Conservation (phyloP, 2,113 vertebrate genomes). For the Austrofundulus limnaeus region DNA sequence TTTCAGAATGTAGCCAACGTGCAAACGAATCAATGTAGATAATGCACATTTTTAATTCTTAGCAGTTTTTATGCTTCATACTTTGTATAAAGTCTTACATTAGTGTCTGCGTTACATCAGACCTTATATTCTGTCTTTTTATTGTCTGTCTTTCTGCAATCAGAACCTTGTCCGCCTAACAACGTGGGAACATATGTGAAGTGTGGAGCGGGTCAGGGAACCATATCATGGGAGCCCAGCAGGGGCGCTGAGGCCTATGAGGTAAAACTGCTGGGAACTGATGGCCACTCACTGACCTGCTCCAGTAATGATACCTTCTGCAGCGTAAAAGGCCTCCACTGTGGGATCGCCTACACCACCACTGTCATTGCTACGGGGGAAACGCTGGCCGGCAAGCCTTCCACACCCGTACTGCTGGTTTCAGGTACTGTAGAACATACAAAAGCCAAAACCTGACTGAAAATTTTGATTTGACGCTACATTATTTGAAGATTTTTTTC, state of each 20-base stretch:
- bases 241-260: slow-evolving; percentile 60
- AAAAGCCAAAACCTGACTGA: too few species aligned
- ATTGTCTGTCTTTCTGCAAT: slow-evolving; percentile 14
- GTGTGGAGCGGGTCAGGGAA: slow-evolving; percentile 36
- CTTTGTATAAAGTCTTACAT: too few species aligned
- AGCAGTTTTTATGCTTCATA: not conserved
- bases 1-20: too few species aligned
- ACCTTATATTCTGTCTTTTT: not conserved
- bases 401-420: slow-evolving; percentile 44
- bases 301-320: slow-evolving; percentile 63
- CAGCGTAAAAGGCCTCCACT: slow-evolving; percentile 67
- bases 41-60: too few species aligned
- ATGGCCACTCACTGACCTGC: slow-evolving; percentile 69
- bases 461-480: not conserved
- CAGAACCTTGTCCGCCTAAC: slow-evolving; percentile 77
- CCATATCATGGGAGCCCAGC: slow-evolving; percentile 73
- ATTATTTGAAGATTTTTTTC: not conserved
- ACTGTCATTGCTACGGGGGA: slow-evolving; percentile 59
- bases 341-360: slow-evolving; percentile 70
- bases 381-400: slow-evolving; percentile 63
- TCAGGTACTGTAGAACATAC: slow-evolving; percentile 64
- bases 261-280: slow-evolving; percentile 50
- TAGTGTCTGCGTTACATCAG: not conserved
- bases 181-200: slow-evolving; percentile 45
- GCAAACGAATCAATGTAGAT: too few species aligned